A percentile compares a stretch with the other conserved stretches of the same genome.
These are phyloP conservation scores for Dissostichus mawsoni DNA, from an alignment of 2,113 vertebrate species.

Conservation along the genomic window DNA sequence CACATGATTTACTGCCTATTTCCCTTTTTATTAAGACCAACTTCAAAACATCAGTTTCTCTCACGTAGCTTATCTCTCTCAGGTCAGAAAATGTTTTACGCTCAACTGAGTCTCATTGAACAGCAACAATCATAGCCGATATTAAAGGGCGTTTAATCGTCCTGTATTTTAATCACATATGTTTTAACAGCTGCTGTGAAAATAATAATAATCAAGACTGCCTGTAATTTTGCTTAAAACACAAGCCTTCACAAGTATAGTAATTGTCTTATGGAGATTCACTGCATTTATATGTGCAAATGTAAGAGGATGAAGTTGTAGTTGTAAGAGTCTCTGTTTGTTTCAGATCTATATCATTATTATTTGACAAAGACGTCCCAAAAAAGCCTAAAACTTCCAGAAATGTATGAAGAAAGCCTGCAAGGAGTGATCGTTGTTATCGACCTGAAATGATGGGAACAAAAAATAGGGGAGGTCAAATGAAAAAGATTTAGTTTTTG, in stretches of 20 bases:
- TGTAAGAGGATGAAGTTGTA: not conserved
- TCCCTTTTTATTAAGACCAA: not conserved
- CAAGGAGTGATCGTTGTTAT: conserved; percentile 20
- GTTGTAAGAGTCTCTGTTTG: not conserved
- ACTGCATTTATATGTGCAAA: not conserved
- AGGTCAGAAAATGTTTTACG: not conserved
- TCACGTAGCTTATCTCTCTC: conserved; percentile 9
- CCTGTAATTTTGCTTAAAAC: not conserved
- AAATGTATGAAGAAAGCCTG: not conserved
- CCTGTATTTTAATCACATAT: not conserved
- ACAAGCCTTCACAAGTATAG: not conserved
- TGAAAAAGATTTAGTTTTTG: conserved; percentile 22
- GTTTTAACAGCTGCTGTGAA: conserved; percentile 1
- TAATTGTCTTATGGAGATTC: conserved; percentile 3
- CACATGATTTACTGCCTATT: conserved; percentile 9
- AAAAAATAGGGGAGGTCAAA: conserved; percentile 24
- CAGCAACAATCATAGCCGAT: not conserved
- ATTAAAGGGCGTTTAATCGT: not conserved
- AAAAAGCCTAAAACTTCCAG: not conserved
- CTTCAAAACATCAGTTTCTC: conserved; percentile 4
- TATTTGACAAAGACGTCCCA: conserved; percentile 22
- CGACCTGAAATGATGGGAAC: conserved; percentile 27
- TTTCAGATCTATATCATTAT: conserved; percentile 7
- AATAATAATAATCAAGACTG: not conserved
- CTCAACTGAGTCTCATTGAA: not conserved